These are phyloP conservation scores for Glaucomys volans DNA, from an alignment of 2,113 vertebrate genomes.

Conservation along the genomic window DNA sequence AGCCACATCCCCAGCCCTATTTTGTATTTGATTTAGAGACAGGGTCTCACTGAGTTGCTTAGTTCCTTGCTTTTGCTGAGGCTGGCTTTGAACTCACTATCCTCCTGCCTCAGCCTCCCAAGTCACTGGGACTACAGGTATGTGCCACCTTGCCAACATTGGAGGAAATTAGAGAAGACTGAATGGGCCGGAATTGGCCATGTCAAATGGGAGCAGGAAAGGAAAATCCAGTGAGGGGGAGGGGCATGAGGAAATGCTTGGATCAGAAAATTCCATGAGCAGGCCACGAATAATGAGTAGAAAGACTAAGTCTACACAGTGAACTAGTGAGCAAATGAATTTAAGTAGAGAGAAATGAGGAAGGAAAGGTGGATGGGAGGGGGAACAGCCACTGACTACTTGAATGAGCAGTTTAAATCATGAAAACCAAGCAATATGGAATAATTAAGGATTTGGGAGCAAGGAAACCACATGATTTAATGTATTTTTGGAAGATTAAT, in stretches of 20 bases:
- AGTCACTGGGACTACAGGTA: no score
- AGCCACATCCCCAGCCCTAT: no score
- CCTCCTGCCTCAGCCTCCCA: no score
- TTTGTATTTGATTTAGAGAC: no score
- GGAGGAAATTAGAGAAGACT: background rate
- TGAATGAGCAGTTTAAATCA: background rate
- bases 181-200: background rate
- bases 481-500: constrained; percentile 24
- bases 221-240: background rate
- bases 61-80: no score
- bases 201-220: background rate
- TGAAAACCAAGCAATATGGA: constrained; percentile 7
- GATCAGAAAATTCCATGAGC: background rate
- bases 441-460: constrained; percentile 11
- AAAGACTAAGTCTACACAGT: background rate
- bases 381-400: background rate
- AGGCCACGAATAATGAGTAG: background rate
- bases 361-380: background rate
- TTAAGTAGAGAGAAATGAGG: background rate
- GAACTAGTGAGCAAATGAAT: background rate
- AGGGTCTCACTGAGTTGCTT: no score
- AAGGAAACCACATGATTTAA: background rate
- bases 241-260: background rate
- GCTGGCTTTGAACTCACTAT: no score
- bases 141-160: background rate